Base-by-base conservation (phyloP, 2,888 invertebrate genomes). In the Ormyrus labotus region DNA sequence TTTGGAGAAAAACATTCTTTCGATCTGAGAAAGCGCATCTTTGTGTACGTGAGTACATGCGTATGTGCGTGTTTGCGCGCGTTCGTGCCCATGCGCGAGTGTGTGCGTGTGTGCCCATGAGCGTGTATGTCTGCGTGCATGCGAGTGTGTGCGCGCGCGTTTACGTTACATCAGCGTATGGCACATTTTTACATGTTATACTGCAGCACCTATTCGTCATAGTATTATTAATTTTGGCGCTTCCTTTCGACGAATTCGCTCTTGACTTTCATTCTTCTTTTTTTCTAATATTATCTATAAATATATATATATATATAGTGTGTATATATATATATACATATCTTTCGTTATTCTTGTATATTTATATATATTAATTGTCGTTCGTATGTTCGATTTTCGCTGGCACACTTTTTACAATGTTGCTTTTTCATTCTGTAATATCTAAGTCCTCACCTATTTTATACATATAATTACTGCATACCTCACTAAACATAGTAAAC, bases 401-500 rank as follows among this genome's bases (percentile, higher is more conserved):
- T 60, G 50, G 50, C 45, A 50, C 19, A 60, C 50, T 60, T 60
- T 60, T 70, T 50, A 60, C n/a, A 60, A 70, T 50, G 13, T 50
- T 70, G 58, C 58, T 70, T 70, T 51, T 68, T 68, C 5, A 67
- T 67, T 67, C 50, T 19, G 19, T 19, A 19, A 19, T 19, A 19
- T 53, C 50, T 67, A 51, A 67, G 10, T 67, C 34, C 51, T 67
- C 53, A 67, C 4, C 19, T 19, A 68, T 2, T 34, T 51, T 80
- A 75, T 79, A 81, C 76, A 80, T 83, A 83, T 80, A 83, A 76
- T 82, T 82, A 72, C 5, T 60, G 50, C 60, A 60, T 70, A 48
- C 7, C 8, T 60, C 1, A 70, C 3, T 60, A 51, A n/a, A 60
- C 19, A 61, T 63, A 19, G 19, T 1, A 19, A 19, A 19, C 19